Percentiles rank a stretch among this genome's conserved stretches.
phyloP scores from a whole-genome alignment of 2,113 vertebrate genomes.

The Microtus pennsylvanicus region DNA sequence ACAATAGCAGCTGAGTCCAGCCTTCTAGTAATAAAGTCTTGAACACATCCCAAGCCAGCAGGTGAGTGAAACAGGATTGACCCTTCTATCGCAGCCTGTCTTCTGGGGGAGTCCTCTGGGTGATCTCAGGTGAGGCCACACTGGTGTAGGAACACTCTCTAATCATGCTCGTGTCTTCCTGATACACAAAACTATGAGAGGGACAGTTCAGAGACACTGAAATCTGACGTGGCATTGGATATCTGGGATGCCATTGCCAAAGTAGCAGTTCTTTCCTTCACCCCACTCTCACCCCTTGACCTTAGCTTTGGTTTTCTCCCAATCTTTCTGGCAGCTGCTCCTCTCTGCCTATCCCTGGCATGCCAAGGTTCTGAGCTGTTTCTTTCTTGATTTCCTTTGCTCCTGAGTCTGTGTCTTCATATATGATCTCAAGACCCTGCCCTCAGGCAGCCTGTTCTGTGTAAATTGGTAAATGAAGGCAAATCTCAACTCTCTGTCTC shows the following conservation, averaged over 20 bases:
- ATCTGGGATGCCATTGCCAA: not conserved
- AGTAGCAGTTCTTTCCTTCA: not conserved
- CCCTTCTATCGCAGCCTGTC: no score
- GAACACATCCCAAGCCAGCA: no score
- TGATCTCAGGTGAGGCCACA: rapidly evolving
- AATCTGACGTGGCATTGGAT: not conserved
- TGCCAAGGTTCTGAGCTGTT: not conserved
- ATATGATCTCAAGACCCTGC: no score
- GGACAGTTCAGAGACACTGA: not conserved
- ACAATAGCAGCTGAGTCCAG: no score
- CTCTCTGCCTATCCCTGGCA: not conserved
- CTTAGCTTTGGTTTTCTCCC: not conserved
- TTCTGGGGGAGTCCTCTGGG: no score
- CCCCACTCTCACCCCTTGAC: no score
- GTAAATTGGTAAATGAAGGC: not conserved
- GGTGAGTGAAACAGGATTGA: no score
- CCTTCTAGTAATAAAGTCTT: no score
- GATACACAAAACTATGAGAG: not conserved
- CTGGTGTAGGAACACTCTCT: not conserved
- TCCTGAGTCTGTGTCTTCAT: not conserved
- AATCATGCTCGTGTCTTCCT: not conserved
- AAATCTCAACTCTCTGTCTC: not conserved
- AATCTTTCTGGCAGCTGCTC: not conserved
- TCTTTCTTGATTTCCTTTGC: not conserved
- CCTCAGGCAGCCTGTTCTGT: not conserved